These are phyloP conservation scores for Pterocles gutturalis DNA, from an alignment of 2,113 vertebrate species.

Conservation along the genomic window DNA sequence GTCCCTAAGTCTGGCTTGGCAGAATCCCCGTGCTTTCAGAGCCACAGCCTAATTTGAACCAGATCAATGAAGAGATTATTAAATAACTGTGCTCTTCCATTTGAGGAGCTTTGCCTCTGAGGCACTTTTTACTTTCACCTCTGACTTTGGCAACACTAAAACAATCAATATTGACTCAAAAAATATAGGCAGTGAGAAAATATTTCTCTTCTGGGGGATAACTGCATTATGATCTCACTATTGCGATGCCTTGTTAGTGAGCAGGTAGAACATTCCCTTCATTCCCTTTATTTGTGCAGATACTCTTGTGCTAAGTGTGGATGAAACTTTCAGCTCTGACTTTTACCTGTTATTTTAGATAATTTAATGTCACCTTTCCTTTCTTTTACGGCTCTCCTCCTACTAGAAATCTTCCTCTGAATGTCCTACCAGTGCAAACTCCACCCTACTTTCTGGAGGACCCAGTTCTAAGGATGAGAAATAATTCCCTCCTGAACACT, in stretches of 20 bases:
- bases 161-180: conserved; percentile 26
- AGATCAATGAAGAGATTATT: conserved; percentile 26
- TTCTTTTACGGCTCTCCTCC: neutral
- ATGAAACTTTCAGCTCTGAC: neutral
- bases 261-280: neutral
- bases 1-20: neutral
- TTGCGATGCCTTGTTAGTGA: neutral
- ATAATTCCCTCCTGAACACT: neutral
- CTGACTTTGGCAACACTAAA: conserved; percentile 1
- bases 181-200: neutral
- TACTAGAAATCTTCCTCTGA: neutral
- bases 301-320: neutral
- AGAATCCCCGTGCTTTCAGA: neutral
- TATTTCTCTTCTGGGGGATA: neutral
- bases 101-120: neutral
- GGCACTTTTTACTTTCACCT: conserved; percentile 12
- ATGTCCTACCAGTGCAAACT: neutral
- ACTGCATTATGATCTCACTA: neutral
- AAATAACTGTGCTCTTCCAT: conserved; percentile 25
- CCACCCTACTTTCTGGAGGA: neutral
- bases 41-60: neutral
- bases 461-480: neutral
- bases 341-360: neutral
- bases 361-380: neutral
- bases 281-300: neutral